These are phyloP conservation scores for Murina feae DNA, from an alignment of 2,113 vertebrate species.

Conservation along the genomic window DNA sequence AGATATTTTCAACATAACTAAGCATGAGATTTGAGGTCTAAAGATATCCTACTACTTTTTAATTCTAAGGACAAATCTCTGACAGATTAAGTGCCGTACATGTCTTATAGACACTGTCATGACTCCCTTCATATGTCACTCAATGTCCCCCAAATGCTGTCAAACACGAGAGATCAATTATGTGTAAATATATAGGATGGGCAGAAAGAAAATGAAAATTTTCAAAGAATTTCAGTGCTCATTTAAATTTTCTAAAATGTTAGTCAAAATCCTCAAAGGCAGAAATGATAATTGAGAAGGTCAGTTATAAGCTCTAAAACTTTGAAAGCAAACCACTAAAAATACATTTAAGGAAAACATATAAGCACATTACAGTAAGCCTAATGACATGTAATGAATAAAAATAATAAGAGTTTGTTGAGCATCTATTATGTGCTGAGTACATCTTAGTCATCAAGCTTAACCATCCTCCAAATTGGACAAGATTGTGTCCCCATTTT, in stretches of 20 bases:
- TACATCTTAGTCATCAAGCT: background rate
- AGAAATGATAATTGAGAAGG: background rate
- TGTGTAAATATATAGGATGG: constrained; percentile 18
- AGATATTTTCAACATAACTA: constrained; percentile 64
- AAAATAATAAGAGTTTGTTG: background rate
- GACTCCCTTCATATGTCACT: constrained; percentile 29
- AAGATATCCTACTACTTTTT: constrained; percentile 41
- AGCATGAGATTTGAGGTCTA: constrained; percentile 46
- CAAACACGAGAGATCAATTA: constrained; percentile 16
- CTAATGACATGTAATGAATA: background rate
- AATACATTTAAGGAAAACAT: background rate
- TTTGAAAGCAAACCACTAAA: background rate
- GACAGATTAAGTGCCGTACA: constrained; percentile 42
- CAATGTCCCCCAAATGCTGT: background rate
- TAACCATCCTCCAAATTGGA: background rate
- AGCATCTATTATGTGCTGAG: background rate
- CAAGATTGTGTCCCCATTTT: background rate
- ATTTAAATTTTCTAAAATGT: constrained; percentile 27
- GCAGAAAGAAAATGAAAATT: background rate
- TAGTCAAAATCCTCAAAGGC: background rate
- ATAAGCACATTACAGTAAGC: background rate
- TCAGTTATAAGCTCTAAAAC: background rate
- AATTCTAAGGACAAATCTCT: constrained; percentile 49
- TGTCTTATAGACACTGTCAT: constrained; percentile 1
- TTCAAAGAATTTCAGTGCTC: background rate